Base-by-base conservation (phyloP, 2,888 invertebrate species). In the Leucania comma region DNA sequence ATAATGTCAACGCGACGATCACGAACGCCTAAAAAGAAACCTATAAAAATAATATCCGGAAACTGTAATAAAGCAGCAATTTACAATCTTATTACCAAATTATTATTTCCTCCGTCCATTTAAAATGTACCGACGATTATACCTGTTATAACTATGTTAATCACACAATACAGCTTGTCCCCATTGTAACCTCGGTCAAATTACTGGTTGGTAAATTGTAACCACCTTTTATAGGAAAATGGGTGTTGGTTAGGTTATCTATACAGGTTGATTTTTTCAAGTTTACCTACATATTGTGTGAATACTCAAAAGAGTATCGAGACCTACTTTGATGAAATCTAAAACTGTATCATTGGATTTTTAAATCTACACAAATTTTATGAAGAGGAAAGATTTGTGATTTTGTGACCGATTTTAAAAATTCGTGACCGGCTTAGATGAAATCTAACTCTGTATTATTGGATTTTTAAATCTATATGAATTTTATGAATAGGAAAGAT, bases 21-120 rank as follows among this genome's bases (percentile, higher is more conserved):
- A 59, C 24, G 48, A 50, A 17, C 38, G 32, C 14, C 59, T 10
- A 63, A 54, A 67, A 42, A 32, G 5, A 51, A 53, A 56, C 48
- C 51, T 54, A 76, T 78, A 76, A 78, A 78, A 81, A 76, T 70
- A 59, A 78, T 77, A 67, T 62, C 78, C 82, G 82, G 70, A 61
- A 61, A 64, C 24, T 50, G 46, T 70, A 57, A 70, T 81, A 77
- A 77, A 77, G 51, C 50, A 24, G 38, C 51, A 32, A 58, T 78
- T 80, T 78, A 72, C 26, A 72, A 51, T 53, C 68, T 73, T 67
- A 82, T 74, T 69, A 74, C 68, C 65, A 10, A 65, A 73, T 72
- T 59, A 72, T 63, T 69, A 82, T 81, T 81, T 79, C 75, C 67
- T 82, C 29, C 6, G 29, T 66, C 51, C 46, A 75, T 79, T 73